phyloP scores from a whole-genome alignment of 2,797 vertebrate species.

The Microctenopoma stevenorrisi region DNA sequence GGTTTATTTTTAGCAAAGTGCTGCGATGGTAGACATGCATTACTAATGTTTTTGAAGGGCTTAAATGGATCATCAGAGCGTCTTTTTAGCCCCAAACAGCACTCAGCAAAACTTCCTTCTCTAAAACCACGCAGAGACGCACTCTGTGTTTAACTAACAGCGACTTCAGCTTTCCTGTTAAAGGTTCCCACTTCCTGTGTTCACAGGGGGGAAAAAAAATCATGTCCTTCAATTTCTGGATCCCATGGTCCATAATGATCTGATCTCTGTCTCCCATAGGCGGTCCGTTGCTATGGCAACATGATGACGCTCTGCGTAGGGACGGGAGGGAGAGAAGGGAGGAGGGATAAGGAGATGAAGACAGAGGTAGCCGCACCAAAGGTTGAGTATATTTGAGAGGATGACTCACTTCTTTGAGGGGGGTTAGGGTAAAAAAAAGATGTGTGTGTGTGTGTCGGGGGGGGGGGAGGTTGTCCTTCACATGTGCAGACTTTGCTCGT shows the following conservation, averaged over 20 bases:
- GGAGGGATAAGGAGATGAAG: conserved; percentile 57
- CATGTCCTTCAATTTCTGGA: conserved; percentile 76
- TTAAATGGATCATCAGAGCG: conserved; percentile 19
- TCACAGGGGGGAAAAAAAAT: conserved; percentile 46
- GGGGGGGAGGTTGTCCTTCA: too few relatives aligned
- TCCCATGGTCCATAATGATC: conserved; percentile 79
- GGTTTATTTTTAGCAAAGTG: conserved; percentile 41
- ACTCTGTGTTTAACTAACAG: conserved; percentile 34
- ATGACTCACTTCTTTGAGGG: conserved; percentile 47
- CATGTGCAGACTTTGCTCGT: neutral
- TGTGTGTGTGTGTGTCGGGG: too few relatives aligned
- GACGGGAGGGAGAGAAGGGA: conserved; percentile 55
- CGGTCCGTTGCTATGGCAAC: conserved; percentile 76
- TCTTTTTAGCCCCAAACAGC: conserved; percentile 8
- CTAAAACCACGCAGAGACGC: neutral
- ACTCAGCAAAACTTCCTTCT: conserved; percentile 33
- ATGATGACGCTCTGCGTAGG: conserved; percentile 78
- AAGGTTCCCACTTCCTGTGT: conserved; percentile 70
- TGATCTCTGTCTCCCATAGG: conserved; percentile 79
- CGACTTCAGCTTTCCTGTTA: conserved; percentile 51
- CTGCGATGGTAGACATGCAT: conserved; percentile 4
- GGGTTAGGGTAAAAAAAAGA: too few relatives aligned
- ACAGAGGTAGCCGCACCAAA: conserved; percentile 68
- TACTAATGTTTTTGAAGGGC: conserved; percentile 30
- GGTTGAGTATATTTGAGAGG: conserved; percentile 27